Conservation (phyloP, 2,797 vertebrate species). For the Ciconia nigra region DNA sequence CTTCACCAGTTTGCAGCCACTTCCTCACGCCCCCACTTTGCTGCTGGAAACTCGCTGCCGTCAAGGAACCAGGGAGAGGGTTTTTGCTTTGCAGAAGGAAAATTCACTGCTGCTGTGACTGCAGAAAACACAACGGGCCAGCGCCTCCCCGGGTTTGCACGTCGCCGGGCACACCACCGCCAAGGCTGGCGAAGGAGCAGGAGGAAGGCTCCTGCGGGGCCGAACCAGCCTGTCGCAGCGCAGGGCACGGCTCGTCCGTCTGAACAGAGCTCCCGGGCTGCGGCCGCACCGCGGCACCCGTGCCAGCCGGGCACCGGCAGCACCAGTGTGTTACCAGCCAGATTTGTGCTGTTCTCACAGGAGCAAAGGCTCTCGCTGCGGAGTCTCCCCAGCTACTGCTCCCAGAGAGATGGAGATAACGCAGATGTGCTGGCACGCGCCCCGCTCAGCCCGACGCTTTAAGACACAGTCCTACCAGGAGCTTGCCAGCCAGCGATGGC, state of each 20-base stretch:
- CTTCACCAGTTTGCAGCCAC: not conserved
- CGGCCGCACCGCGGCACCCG: accelerated
- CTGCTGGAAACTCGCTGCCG: not conserved
- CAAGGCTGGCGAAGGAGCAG: not conserved
- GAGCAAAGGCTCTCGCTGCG: accelerated
- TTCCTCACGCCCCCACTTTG: accelerated
- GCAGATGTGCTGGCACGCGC: not conserved
- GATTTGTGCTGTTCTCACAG: not conserved
- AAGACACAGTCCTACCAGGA: not conserved
- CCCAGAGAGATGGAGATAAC: accelerated
- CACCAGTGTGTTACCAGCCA: not conserved
- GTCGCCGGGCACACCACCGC: not conserved
- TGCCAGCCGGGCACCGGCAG: not conserved
- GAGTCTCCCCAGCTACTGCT: not conserved
- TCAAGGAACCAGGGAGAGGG: not conserved
- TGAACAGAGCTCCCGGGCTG: not conserved
- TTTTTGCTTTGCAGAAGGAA: not conserved
- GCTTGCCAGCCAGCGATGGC: not conserved
- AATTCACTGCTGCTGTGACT: not conserved
- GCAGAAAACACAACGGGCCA: not conserved
- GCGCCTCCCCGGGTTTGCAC: accelerated
- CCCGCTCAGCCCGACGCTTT: not conserved
- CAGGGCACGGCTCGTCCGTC: accelerated
- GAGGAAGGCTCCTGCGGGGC: not conserved
- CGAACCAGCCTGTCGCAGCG: not conserved